Evolutionary conservation across 2,888 invertebrate genomes (phyloP), one percentile per base, ranked within the genome.

Genomic region (Melanotus villosus): DNA sequence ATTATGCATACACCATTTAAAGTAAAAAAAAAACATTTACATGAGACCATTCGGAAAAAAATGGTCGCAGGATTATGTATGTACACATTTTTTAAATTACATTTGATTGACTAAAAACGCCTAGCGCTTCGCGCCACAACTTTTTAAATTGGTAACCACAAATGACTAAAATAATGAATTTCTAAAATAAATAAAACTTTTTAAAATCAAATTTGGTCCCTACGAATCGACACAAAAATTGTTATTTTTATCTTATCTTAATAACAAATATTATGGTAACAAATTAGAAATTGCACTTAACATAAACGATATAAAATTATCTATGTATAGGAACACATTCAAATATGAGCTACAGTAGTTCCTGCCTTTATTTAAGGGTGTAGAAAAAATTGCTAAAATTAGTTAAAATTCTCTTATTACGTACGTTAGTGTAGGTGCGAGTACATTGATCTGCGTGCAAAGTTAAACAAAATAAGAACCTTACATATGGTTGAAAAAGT

Each of bases 61-160:
- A 34, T 34, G 34, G 34, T 1, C n/a, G 34, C 16, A 5, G 14
- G 41, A 14, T 16, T 41, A 34, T 34, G 12, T 34, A 41, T 41
- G 41, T 41, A 41, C 41, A 41, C 10, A 54, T 50, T 50, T 47
- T 41, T 36, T 18, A 14, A 60, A 34, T 36, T 47, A 60, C 47
- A 36, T 18, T 62, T 52, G 52, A 19, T 62, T 62, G 62, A 62
- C 62, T 62, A 45, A 26, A n/a, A 16, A 45, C 47, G 45, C 34
- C 32, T 23, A 36, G 50, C 66, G 66, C 18, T 16, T 56, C n/a
- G n/a, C n/a, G n/a, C n/a, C n/a, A n/a, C n/a, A 36, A 32, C 54
- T 54, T 45, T 66, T 56, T 60, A 36, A 47, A 64, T 64, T 68
- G 68, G 68, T 68, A 68, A 68, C 68, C 68, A 68, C 43, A 52